phyloP scores from a whole-genome alignment of 2,888 invertebrate genomes.

The Plagodis dolabraria region DNA sequence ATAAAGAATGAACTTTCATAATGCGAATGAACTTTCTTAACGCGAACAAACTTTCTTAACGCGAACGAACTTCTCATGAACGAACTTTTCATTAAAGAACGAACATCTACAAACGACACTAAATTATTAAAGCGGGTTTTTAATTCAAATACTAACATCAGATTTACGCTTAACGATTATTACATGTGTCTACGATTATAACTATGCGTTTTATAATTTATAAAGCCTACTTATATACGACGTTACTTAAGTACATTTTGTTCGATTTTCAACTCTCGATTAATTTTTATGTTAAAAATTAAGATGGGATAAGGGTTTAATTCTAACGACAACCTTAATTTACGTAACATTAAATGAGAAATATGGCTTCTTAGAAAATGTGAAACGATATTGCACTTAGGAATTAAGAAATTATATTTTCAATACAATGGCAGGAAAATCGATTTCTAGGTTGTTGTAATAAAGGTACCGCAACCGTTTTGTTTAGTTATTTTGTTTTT shows the following conservation, averaged over 20 bases:
- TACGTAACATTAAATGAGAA: conserved; percentile 62
- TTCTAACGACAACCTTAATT: conserved; percentile 79
- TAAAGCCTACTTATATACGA: conserved; percentile 82
- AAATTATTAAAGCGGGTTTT: conserved; percentile 77
- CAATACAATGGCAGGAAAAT: conserved; percentile 42
- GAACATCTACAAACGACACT: conserved; percentile 65
- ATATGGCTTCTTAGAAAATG: conserved; percentile 57
- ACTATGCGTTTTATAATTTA: conserved; percentile 82
- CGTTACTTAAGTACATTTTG: conserved; percentile 84
- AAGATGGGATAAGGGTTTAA: conserved; percentile 73
- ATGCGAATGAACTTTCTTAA: conserved; percentile 4
- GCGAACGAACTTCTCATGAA: conserved; percentile 24
- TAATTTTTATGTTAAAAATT: conserved; percentile 59
- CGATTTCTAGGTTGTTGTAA: neutral
- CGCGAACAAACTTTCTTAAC: neutral
- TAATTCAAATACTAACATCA: conserved; percentile 74
- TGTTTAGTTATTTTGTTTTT: too few species aligned
- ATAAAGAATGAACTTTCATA: conserved; percentile 36
- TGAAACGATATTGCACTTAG: conserved; percentile 57
- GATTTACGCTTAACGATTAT: conserved; percentile 70
- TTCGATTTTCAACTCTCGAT: conserved; percentile 76
- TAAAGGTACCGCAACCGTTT: too few species aligned
- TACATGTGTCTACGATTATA: conserved; percentile 75
- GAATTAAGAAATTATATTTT: conserved; percentile 45
- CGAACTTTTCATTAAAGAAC: conserved; percentile 38